phyloP scores from a whole-genome alignment of 2,113 vertebrate species.

The Himantopus leucocephalus region DNA sequence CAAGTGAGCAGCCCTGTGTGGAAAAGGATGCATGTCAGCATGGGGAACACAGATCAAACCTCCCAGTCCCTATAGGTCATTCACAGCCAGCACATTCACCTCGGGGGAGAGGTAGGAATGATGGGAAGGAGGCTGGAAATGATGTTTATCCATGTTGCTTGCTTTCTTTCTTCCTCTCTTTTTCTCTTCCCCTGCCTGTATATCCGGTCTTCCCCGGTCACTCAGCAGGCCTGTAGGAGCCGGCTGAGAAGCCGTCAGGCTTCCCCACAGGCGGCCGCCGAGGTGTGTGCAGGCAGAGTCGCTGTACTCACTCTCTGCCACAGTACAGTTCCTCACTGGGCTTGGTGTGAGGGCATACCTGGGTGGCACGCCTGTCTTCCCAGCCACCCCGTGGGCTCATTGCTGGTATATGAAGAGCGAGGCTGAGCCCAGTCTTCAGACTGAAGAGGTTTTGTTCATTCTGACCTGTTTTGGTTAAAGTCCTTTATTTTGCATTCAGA shows the following conservation, averaged over 20 bases:
- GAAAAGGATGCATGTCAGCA: background rate
- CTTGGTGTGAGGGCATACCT: rapidly evolving
- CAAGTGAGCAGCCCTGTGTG: background rate
- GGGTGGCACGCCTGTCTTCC: background rate
- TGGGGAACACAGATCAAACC: background rate
- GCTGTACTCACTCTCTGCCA: background rate
- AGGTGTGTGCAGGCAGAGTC: background rate
- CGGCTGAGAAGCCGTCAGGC: background rate
- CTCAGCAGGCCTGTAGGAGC: background rate
- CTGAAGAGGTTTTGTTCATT: background rate
- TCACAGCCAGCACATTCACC: background rate
- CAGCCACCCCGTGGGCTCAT: rapidly evolving
- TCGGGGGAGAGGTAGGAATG: background rate
- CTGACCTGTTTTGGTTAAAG: background rate
- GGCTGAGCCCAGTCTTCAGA: background rate
- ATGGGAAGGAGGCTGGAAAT: background rate
- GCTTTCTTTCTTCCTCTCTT: background rate
- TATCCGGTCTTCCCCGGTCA: background rate
- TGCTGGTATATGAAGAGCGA: rapidly evolving
- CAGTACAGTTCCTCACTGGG: rapidly evolving
- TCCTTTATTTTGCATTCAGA: background rate
- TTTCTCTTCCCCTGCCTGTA: background rate
- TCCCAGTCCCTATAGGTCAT: background rate
- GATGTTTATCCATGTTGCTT: background rate
- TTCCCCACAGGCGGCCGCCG: background rate